A percentile compares a stretch with the other conserved stretches of the same genome.
These are phyloP conservation scores for Cerceris ruficornis DNA, from an alignment of 2,888 invertebrate genomes.

Conservation along the genomic window DNA sequence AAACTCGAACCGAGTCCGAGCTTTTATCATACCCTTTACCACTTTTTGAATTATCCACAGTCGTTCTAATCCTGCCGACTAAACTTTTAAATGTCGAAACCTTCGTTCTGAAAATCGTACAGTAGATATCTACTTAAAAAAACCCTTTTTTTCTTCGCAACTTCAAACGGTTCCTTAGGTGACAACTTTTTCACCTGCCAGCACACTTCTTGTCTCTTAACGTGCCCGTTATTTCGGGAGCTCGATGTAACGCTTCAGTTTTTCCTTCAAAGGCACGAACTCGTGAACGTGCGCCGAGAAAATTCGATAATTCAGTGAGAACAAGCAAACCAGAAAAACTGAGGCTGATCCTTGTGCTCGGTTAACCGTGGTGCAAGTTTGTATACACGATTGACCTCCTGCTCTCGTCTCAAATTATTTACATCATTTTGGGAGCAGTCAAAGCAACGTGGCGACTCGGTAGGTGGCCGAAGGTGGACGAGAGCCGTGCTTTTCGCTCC, in stretches of 20 bases:
- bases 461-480: slow-evolving; percentile 52
- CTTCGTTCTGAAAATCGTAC: no score
- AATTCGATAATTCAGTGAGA: slow-evolving; percentile 60
- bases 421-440: slow-evolving; percentile 53
- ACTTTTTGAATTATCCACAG: no score
- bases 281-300: slow-evolving; percentile 31
- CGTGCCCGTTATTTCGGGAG: not conserved
- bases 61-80: no score
- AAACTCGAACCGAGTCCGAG: no score
- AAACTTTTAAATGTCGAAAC: no score
- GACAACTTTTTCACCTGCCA: not conserved
- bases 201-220: not conserved
- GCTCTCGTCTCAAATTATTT: slow-evolving; percentile 58
- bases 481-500: slow-evolving; percentile 73
- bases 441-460: slow-evolving; percentile 51
- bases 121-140: no score
- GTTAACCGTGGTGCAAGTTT: slow-evolving; percentile 66
- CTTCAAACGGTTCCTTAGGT: no score
- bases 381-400: slow-evolving; percentile 59
- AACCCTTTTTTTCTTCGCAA: no score
- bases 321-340: slow-evolving; percentile 57
- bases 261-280: slow-evolving; percentile 41
- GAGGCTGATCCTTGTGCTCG: slow-evolving; percentile 59
- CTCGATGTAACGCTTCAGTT: slow-evolving; percentile 29
- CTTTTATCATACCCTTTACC: no score